Base-by-base conservation (phyloP, 53 echinoderm and acorn worm genomes). In the Henricia sp. region DNA sequence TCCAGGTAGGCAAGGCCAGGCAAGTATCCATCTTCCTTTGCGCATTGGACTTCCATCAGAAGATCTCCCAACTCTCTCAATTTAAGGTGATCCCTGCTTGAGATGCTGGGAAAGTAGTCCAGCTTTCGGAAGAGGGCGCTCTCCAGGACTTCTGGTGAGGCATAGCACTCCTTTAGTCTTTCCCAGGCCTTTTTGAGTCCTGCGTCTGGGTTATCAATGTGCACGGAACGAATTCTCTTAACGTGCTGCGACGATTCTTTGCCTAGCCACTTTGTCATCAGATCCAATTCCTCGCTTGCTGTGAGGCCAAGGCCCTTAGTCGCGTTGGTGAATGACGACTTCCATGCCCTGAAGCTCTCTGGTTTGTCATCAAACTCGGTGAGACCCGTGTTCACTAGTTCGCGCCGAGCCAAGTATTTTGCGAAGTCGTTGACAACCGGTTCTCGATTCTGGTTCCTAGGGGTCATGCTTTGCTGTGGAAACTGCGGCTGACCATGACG, bases 1-100 rank as follows among this genome's bases (percentile, higher is more conserved):
- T 83, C 83, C 24, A 83, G 33, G 35, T 27, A 83, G 52, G 30
- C 23, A 41, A 88, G 88, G 16, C 73, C 73, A 1, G 89, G 72
- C 5, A 89, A 74, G 3, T 50, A 12, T 25, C 89, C 89, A 1
- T 83, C 84, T 0, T 59, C 30, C 40, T 73, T 83, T 11, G 33
- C 82, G 17, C 38, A 46, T 17, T 82, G 72, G 11, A 82, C 77
- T 43, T 80, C 70, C 40, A 71, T 50, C 24, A 83, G 20, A 16
- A 83, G 43, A 52, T 88, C 67, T 1, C 83, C 75, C 6, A 83
- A 37, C 21, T 88, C 66, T 37, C 73, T 72, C 25, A 88, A 16
- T 38, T 82, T 88, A 8, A 44, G 25, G 26, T 87, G 74, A 26
- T 87, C 77, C 14, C 28, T 76, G 52, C 8, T 68, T 28, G 19